Conservation (phyloP, 2,797 vertebrate species). For the Neoniphon sammara region DNA sequence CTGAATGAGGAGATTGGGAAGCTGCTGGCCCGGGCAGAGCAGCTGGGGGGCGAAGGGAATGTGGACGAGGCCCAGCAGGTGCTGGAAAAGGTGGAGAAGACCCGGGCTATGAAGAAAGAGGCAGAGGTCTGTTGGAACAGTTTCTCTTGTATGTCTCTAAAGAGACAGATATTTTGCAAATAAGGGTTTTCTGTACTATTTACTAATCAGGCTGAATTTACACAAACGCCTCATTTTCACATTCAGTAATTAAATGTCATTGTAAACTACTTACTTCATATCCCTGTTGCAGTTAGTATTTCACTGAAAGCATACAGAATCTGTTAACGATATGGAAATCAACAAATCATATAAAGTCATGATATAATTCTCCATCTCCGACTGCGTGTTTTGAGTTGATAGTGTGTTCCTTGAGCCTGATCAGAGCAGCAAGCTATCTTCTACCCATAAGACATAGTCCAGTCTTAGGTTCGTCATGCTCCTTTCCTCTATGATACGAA, state of each 20-base stretch:
- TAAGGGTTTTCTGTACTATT: not conserved
- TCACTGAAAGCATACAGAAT: too few relatives aligned
- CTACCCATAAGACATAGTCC: too few relatives aligned
- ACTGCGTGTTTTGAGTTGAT: not conserved
- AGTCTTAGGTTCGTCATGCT: not conserved
- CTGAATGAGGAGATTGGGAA: slow-evolving; percentile 99
- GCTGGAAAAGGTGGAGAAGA: slow-evolving; percentile 97
- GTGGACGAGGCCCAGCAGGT: slow-evolving; percentile 97
- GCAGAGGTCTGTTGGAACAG: slow-evolving; percentile 86
- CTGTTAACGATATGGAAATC: too few relatives aligned
- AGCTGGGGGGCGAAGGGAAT: slow-evolving; percentile 95
- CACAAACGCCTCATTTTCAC: not conserved
- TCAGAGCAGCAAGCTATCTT: not conserved
- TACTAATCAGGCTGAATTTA: not conserved
- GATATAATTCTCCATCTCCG: too few relatives aligned
- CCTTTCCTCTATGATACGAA: not conserved
- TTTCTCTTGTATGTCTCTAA: not conserved
- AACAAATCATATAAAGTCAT: too few relatives aligned
- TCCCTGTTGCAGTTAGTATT: too few relatives aligned
- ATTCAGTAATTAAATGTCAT: not conserved
- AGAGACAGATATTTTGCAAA: not conserved
- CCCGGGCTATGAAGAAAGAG: slow-evolving; percentile 93
- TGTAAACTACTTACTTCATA: not conserved
- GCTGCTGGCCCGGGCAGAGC: slow-evolving; percentile 94
- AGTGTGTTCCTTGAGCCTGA: not conserved